phyloP scores from a whole-genome alignment of 2,113 vertebrate genomes.

The Orycteropus afer region DNA sequence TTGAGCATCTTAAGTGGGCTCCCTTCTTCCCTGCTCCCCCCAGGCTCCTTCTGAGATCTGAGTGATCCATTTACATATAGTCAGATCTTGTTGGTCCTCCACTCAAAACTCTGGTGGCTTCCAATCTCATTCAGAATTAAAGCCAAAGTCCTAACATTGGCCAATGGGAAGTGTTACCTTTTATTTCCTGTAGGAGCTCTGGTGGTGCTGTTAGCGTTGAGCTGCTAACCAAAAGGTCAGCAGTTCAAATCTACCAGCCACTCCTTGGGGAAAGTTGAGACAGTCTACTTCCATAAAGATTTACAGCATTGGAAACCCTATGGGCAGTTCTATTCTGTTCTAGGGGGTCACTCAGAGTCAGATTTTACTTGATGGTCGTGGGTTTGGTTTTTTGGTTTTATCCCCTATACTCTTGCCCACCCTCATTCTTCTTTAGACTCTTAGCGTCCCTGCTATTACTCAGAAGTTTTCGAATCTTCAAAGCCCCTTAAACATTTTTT shows the following conservation, averaged over 20 bases:
- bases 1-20: background rate
- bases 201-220: too few relatives aligned
- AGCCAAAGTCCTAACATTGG: background rate
- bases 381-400: too few relatives aligned
- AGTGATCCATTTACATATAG: background rate
- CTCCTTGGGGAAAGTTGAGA: background rate
- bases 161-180: too few relatives aligned
- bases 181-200: background rate
- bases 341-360: too few relatives aligned
- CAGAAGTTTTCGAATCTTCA: slow-evolving; percentile 34
- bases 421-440: too few relatives aligned
- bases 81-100: background rate
- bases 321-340: too few relatives aligned
- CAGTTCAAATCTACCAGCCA: background rate
- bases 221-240: background rate
- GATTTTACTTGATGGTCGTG: too few relatives aligned
- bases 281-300: too few relatives aligned
- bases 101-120: background rate
- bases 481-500: slow-evolving; percentile 38
- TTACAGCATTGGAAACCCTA: background rate
- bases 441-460: too few relatives aligned
- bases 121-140: background rate
- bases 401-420: too few relatives aligned
- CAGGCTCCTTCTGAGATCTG: background rate
- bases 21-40: background rate